Base-by-base conservation (phyloP, 2,888 invertebrate species). In the Agrochola lychnidis region DNA sequence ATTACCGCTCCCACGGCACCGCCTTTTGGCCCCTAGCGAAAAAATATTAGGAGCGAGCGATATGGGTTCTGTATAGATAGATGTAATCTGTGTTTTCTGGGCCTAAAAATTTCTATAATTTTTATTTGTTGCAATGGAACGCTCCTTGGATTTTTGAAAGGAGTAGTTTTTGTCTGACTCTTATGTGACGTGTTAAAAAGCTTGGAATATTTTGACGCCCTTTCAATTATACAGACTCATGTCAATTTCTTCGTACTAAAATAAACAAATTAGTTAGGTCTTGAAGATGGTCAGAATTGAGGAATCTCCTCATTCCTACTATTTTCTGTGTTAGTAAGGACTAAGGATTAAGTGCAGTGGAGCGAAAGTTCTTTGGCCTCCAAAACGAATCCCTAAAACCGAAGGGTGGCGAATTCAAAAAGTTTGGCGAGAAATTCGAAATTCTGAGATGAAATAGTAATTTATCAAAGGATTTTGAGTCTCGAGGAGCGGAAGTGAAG, bases 391-490 rank as follows among this genome's bases (percentile, higher is more conserved):
- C 85, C 85, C 87, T 84, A 88, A 90, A 89, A 90, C 86, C 91
- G 90, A 92, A 91, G 95, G 95, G 94, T 89, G 90, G 70, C 73
- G 66, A 92, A 92, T 91, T 91, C 90, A 88, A 89, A 93, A 94
- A 94, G 88, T 93, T 95, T 93, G 88, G 89, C 91, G 89, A 93
- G 92, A 94, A 94, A 92, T 92, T 91, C 93, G 89, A 93, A 95
- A 95, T 94, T 94, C 95, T 89, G 90, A 95, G 94, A 96, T 95
- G 95, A 95, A 96, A 96, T 94, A 95, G 96, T 96, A 95, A 96
- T 96, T 96, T 96, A 96, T 96, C 96, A 96, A 95, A 95, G 95
- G 96, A 95, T 96, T 96, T 95, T 92, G 93, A 91, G 92, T 92
- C 91, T 91, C 94, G 91, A 94, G 92, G 89, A 94, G 91, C 92